Base-by-base conservation (phyloP, 2,113 vertebrate genomes). In the Lamprologus speciosus region DNA sequence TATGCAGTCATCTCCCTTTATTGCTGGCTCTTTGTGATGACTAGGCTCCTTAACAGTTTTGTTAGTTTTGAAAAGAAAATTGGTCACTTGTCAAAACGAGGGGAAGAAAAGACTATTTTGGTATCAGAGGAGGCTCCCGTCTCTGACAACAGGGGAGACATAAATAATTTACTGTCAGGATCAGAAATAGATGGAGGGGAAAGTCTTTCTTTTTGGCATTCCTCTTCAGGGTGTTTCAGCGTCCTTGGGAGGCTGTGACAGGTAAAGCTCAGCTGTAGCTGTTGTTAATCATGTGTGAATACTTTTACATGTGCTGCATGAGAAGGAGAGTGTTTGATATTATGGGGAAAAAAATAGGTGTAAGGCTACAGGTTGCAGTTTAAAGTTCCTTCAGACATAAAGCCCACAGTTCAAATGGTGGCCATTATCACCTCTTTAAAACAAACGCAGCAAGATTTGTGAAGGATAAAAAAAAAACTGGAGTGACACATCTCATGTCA, bases 161-260 rank as follows among this genome's bases (percentile, higher is more conserved):
- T 83, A 81, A 88, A 91, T 54, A 91, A 90, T 89, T 86, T 88
- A 84, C 85, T 83, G 82, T 89, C 90, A 90, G 85, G 45, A 91
- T 90, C 40, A 90, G 51, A 92, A 94, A 91, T 86, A 91, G 85
- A 93, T 82, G 86, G 82, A 91, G 87, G 87, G 86, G 79, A 91
- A 91, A 91, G 84, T 90, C 80, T 88, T 80, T 93, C 65, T 73
- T 91, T 83, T 87, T 80, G 80, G 87, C 82, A 57, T 81, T 83
- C 21, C 90, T 86, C 55, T 11, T 75, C 80, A 28, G 54, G 42
- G 50, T 40, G n/a, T 42, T 73, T 89, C 14, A 45, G 73, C 11
- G 9, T 75, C 53, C 50, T 81, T 51, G 45, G 8, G 63, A 83
- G 54, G 31, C 31, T 42, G 58, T 83, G 78, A 70, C 86, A 90